phyloP scores from a whole-genome alignment of 2,797 vertebrate genomes.

The Xyrichtys novacula region DNA sequence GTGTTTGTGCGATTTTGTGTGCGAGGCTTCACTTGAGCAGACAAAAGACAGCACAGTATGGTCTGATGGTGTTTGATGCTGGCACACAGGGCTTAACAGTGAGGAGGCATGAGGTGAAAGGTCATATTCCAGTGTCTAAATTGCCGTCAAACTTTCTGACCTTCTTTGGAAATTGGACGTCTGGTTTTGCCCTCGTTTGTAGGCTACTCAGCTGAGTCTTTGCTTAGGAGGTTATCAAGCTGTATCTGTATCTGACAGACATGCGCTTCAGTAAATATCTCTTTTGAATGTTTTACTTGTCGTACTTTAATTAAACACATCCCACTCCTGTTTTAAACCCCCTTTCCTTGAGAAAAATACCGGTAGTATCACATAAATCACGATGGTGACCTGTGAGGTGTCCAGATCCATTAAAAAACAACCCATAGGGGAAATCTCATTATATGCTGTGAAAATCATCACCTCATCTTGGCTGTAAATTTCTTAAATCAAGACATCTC shows the following conservation, averaged over 20 bases:
- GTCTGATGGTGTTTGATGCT: not conserved
- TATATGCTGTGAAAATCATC: slow-evolving; percentile 25
- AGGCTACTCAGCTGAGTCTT: slow-evolving; percentile 43
- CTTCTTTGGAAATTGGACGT: slow-evolving; percentile 12
- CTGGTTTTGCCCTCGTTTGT: slow-evolving; percentile 20
- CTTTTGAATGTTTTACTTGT: slow-evolving; percentile 11
- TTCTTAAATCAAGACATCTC: slow-evolving; percentile 28
- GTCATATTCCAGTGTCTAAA: slow-evolving; percentile 4
- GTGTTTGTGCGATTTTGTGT: slow-evolving; percentile 10
- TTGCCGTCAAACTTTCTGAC: slow-evolving; percentile 13
- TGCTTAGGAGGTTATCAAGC: slow-evolving; percentile 38
- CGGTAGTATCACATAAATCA: slow-evolving; percentile 23
- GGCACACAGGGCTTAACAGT: not conserved
- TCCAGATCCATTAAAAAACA: slow-evolving; percentile 26
- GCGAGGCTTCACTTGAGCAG: slow-evolving; percentile 7
- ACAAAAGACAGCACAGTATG: slow-evolving; percentile 3
- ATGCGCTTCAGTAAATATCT: slow-evolving; percentile 11
- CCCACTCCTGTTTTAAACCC: slow-evolving; percentile 10
- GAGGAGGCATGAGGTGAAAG: not conserved
- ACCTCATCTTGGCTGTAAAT: slow-evolving; percentile 9
- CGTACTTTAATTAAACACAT: slow-evolving; percentile 26
- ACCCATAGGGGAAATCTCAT: slow-evolving; percentile 26
- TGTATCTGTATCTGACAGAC: slow-evolving; percentile 10
- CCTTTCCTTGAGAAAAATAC: slow-evolving; percentile 28
- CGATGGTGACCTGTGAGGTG: slow-evolving; percentile 37